These are phyloP conservation scores for Choloepus didactylus DNA, from an alignment of 2,797 vertebrate species.

Conservation along the genomic window DNA sequence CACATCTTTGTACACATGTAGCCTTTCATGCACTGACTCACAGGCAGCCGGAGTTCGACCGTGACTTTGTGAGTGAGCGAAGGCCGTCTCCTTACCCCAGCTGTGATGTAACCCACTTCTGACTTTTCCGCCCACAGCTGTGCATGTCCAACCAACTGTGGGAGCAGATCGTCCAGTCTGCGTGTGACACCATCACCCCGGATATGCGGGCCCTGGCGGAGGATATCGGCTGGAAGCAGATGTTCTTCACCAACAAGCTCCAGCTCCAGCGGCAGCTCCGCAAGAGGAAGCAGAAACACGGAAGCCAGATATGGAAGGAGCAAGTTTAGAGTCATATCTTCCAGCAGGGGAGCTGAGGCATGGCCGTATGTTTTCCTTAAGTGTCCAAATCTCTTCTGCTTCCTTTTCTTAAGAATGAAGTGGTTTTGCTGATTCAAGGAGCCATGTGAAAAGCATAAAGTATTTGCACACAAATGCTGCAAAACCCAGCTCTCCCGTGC, in stretches of 20 bases:
- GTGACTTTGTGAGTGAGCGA: background rate
- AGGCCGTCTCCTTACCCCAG: accelerated
- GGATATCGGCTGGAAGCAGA: slow-evolving; percentile 90
- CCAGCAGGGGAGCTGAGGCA: accelerated
- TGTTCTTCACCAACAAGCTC: slow-evolving; percentile 92
- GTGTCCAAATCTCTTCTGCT: background rate
- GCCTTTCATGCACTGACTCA: no score
- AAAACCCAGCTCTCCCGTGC: background rate
- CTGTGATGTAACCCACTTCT: background rate
- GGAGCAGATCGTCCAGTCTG: slow-evolving; percentile 88
- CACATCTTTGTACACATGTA: accelerated
- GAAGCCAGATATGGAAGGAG: background rate
- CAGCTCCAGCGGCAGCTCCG: slow-evolving; percentile 91
- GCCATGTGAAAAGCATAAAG: background rate
- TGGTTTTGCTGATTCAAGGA: background rate
- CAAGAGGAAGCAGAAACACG: slow-evolving; percentile 83
- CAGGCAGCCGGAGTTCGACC: accelerated
- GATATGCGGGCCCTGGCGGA: slow-evolving; percentile 89
- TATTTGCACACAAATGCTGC: background rate
- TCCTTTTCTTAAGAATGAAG: background rate
- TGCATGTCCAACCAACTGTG: slow-evolving; percentile 90
- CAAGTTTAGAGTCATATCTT: accelerated
- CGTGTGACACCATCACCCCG: slow-evolving; percentile 87
- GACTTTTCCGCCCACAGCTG: slow-evolving; percentile 83
- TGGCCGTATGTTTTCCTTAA: background rate